Evolutionary conservation across 2,888 invertebrate species (phyloP).

Genomic region (Sphaerophoria rueppellii): DNA sequence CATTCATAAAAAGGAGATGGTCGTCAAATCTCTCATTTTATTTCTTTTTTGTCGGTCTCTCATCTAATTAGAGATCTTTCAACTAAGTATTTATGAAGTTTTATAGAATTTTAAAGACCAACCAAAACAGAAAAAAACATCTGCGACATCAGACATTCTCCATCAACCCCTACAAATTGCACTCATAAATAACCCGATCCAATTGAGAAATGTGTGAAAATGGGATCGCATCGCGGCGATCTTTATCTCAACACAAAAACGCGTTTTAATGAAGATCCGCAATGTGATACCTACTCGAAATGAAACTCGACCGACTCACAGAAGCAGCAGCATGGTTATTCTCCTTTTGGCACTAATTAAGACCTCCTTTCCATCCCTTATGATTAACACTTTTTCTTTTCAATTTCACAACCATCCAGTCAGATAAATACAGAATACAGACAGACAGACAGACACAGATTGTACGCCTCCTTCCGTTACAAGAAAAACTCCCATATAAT

Average conservation of each 20-base stretch:
- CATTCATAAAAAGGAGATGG: too few species aligned
- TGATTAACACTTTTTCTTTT: slow-evolving; percentile 49
- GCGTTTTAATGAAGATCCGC: slow-evolving; percentile 62
- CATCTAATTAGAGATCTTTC: not conserved
- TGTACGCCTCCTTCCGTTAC: slow-evolving; percentile 59
- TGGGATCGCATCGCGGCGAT: slow-evolving; percentile 60
- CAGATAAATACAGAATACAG: slow-evolving; percentile 8
- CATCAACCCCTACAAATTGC: slow-evolving; percentile 69
- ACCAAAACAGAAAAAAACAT: slow-evolving; percentile 58
- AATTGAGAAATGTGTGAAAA: slow-evolving; percentile 70
- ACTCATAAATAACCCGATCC: slow-evolving; percentile 71
- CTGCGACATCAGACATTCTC: slow-evolving; percentile 54
- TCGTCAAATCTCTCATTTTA: not conserved
- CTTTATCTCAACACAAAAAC: slow-evolving; percentile 38
- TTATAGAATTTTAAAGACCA: slow-evolving; percentile 43
- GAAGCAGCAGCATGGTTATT: not conserved
- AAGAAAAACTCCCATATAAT: slow-evolving; percentile 16
- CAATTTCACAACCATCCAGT: slow-evolving; percentile 4
- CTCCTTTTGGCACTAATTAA: slow-evolving; percentile 63
- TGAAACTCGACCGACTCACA: not conserved
- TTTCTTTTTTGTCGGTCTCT: not conserved
- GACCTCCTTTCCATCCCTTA: slow-evolving; percentile 59
- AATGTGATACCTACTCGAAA: slow-evolving; percentile 47
- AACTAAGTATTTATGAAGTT: not conserved
- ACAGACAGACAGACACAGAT: not conserved